Percentiles rank a stretch among this genome's conserved stretches.
Evolutionary conservation across 2,888 invertebrate species (phyloP).

Genomic region (Oxystoma pomonae): DNA sequence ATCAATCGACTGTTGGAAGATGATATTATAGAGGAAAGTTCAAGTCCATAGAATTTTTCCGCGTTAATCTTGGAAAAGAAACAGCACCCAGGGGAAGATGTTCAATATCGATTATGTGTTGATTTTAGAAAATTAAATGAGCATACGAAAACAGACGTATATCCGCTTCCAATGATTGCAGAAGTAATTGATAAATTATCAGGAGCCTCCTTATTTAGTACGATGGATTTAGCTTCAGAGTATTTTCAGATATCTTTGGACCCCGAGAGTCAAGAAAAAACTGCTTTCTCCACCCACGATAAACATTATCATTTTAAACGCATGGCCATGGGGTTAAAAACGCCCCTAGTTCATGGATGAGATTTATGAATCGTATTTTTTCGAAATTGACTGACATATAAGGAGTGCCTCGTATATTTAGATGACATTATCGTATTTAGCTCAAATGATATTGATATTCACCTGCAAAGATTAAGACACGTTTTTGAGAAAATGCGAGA

Average conservation of each 20-base stretch:
- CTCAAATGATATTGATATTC: no score
- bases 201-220: neutral
- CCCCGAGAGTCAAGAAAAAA: no score
- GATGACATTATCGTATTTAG: no score
- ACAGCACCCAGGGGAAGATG: conserved; percentile 14
- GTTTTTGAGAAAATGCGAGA: no score
- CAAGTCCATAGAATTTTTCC: conserved; percentile 36
- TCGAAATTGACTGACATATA: no score
- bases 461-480: no score
- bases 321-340: no score
- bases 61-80: conserved; percentile 35
- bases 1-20: neutral
- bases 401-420: no score
- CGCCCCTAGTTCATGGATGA: no score
- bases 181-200: conserved; percentile 30
- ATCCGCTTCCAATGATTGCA: conserved; percentile 27
- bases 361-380: no score
- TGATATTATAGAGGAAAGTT: conserved; percentile 14
- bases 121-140: conserved; percentile 23
- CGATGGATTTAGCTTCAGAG: conserved; percentile 16
- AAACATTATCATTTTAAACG: no score
- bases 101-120: conserved; percentile 22
- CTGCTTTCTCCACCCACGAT: no score
- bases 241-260: conserved; percentile 29
- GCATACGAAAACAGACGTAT: conserved; percentile 19